Conservation (phyloP, 2,797 vertebrate species). For the Anguilla pacifica region DNA sequence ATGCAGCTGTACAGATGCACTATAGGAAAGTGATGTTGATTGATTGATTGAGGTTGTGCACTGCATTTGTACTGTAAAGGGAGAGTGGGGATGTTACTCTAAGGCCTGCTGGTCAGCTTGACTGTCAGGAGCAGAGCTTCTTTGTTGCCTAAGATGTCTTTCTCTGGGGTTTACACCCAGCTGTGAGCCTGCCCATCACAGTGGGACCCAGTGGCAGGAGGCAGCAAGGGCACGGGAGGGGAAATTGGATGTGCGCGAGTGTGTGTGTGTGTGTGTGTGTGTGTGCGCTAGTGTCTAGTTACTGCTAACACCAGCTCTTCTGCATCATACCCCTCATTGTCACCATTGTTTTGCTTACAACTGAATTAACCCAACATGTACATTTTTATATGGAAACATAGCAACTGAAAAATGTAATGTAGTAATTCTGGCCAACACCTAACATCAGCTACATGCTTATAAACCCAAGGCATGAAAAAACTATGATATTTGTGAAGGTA, state of each 20-base stretch:
- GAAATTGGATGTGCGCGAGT: not conserved
- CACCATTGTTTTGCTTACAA: too few species aligned
- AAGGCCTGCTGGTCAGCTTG: not conserved
- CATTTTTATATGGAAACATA: too few species aligned
- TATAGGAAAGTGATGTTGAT: not conserved
- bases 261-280: not conserved
- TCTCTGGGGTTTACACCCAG: not conserved
- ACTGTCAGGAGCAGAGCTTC: not conserved
- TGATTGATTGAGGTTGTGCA: not conserved
- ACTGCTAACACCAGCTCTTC: not conserved
- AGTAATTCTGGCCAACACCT: too few species aligned
- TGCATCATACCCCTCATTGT: not conserved
- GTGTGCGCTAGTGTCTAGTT: too few species aligned
- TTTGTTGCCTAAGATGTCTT: not conserved
- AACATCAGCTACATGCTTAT: too few species aligned
- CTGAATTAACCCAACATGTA: too few species aligned
- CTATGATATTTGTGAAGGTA: too few species aligned
- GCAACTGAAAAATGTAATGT: too few species aligned
- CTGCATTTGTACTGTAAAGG: not conserved
- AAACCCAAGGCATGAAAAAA: too few species aligned
- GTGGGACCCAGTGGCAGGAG: not conserved
- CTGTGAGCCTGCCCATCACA: not conserved
- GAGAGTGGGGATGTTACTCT: not conserved
- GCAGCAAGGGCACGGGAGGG: not conserved
- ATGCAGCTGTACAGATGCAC: not conserved